phyloP scores from a whole-genome alignment of 1,140 invertebrate genomes.

The Stenopsyche tienmushanensis region DNA sequence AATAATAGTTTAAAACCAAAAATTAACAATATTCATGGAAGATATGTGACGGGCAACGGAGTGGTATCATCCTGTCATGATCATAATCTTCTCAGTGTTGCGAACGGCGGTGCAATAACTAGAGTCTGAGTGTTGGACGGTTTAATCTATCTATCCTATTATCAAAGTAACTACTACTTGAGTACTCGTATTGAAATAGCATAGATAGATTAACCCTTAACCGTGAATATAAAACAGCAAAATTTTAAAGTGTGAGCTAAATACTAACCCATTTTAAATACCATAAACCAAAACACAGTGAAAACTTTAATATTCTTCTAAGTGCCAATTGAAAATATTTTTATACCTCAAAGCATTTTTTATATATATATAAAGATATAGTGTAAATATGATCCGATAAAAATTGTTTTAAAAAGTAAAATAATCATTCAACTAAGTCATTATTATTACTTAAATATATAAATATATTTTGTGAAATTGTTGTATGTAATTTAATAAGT shows the following conservation, averaged over 20 bases:
- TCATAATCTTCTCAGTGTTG: constrained; percentile 29
- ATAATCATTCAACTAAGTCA: neutral
- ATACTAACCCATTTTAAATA: too few species aligned
- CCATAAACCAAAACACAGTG: too few species aligned
- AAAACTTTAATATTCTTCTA: too few species aligned
- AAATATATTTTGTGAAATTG: too few species aligned
- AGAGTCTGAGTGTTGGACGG: constrained; percentile 40
- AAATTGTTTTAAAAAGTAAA: neutral
- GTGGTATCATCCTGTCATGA: constrained; percentile 21
- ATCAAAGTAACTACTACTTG: constrained; percentile 38
- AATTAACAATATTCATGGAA: constrained; percentile 4
- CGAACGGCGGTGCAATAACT: constrained; percentile 38
- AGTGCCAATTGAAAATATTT: too few species aligned
- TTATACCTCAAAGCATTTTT: too few species aligned
- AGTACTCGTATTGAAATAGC: constrained; percentile 34
- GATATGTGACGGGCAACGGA: constrained; percentile 15
- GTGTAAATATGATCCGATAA: neutral
- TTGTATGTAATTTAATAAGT: too few species aligned
- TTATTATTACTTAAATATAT: too few species aligned
- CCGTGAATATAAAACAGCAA: neutral
- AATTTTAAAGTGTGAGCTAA: too few species aligned
- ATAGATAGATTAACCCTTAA: neutral
- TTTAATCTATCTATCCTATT: constrained; percentile 37
- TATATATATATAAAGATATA: neutral
- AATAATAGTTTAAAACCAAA: constrained; percentile 17